Base-by-base conservation (phyloP, 2,797 vertebrate genomes). In the Coracias cyanogaster region DNA sequence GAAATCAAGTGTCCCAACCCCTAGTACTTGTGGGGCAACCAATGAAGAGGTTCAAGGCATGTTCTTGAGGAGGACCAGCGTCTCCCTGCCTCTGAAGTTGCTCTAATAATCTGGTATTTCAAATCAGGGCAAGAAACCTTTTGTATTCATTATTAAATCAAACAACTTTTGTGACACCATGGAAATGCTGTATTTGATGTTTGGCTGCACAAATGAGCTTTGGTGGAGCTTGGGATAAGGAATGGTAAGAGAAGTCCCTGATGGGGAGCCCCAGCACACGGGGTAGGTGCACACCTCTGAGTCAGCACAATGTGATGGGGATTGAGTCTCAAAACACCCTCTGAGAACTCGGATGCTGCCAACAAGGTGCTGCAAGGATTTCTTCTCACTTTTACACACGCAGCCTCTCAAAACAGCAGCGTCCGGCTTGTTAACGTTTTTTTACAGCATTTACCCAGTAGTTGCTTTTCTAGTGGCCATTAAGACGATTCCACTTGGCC, bases 401-500 rank as follows among this genome's bases (percentile, higher is more conserved):
- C 6, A 0, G 43, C 67, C 74, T 65, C 46, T 61, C 81, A n/a
- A 55, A 73, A 43, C 77, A 89, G 55, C 29, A 66, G 80, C 1
- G 1, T 48, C 85, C 13, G 0, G 31, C 73, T 82, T 35, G 9
- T 76, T 76, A 76, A 58, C 5, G 2, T 15, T 28, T 84, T 84
- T 26, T 39, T 35, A 37, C 31, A 61, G 43, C n/a, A 33, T 66
- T 48, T 45, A 55, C 62, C 9, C 77, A 91, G 82, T 52, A 39
- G 67, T 74, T 71, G 73, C 52, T 82, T 66, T 58, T 86, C 81
- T 61, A 71, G 49, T 49, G 78, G 43, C 89, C 48, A 76, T 82
- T 89, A 83, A 91, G 69, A 49, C 45, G n/a, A 83, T 49, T 95
- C 72, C 82, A 80, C 78, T 79, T 54, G 86, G 54, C 48, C 7